Base-by-base conservation (phyloP, 2,888 invertebrate species). In the Drosophila tripunctata region DNA sequence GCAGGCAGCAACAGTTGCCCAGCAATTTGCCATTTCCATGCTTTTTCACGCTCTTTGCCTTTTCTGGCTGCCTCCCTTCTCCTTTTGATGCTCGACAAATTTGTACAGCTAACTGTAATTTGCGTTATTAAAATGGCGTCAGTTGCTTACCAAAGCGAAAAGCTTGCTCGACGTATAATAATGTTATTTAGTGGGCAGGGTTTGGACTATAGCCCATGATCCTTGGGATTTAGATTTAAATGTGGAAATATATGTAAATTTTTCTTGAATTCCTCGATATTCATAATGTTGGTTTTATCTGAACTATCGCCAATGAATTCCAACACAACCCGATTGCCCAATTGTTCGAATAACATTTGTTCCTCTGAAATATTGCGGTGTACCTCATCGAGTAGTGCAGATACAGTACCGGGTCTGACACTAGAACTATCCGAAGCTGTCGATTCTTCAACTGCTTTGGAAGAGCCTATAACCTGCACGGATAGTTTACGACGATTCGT, bases 401-500 rank as follows among this genome's bases (percentile, higher is more conserved):
- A 19, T 15, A 85, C 6, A 0, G 79, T 68, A 0, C 78, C 85
- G 0, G 64, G 2, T 15, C 61, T n/a, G n/a, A n/a, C n/a, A n/a
- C n/a, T n/a, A n/a, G n/a, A n/a, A n/a, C n/a, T n/a, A n/a, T n/a
- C n/a, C n/a, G n/a, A n/a, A n/a, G n/a, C n/a, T n/a, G n/a, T 52
- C 1, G 8, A 12, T 10, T 19, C 24, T 5, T 17, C 14, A 0
- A 41, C 51, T 1, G n/a, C 14, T 0, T 55, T 55, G 1, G 50
- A 10, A 3, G 81, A 66, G 2, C 87, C 89, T 19, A 90, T 87
- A 2, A 91, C 90, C 67, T 91, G 91, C 2, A 91, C 77, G 0
- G 91, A 91, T 0, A 91, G 75, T 58, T 91, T 91, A 2, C 90
- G 80, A 2, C 90, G 54, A 64, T 90, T 85, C 7, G 72, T 75